Percentiles rank a stretch among this genome's conserved stretches.
Conservation (phyloP, 2,888 invertebrate genomes). For the Lutraria lutraria region DNA sequence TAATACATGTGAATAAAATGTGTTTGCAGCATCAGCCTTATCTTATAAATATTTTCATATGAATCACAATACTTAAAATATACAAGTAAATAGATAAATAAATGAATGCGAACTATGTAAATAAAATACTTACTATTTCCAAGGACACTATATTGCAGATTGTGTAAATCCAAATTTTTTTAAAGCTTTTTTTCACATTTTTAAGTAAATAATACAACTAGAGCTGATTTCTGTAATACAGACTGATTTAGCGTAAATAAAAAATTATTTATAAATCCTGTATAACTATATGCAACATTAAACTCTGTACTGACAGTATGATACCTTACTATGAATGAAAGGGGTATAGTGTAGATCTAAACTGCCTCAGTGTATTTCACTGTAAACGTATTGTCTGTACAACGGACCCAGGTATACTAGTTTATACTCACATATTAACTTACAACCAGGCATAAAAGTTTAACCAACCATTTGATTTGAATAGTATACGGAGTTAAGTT, state of each 20-base stretch:
- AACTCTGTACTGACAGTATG: not conserved
- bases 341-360: not conserved
- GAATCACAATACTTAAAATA: too few species aligned
- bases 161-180: not conserved
- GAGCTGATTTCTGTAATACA: not conserved
- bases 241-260: not conserved
- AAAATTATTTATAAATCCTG: not conserved
- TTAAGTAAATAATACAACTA: not conserved
- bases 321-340: not conserved
- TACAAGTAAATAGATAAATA: too few species aligned
- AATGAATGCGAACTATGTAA: not conserved
- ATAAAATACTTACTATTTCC: not conserved
- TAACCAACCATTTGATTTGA: constrained; percentile 13
- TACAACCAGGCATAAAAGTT: not conserved
- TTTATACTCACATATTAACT: not conserved
- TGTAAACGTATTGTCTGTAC: not conserved
- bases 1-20: too few species aligned
- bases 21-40: too few species aligned
- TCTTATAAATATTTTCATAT: too few species aligned
- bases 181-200: not conserved
- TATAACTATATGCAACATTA: not conserved
- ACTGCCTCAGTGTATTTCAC: not conserved
- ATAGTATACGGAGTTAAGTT: not conserved
- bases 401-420: not conserved
- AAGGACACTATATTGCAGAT: not conserved